Evolutionary conservation across 2,797 vertebrate genomes (phyloP).

Genomic region (Gallinago stenura): DNA sequence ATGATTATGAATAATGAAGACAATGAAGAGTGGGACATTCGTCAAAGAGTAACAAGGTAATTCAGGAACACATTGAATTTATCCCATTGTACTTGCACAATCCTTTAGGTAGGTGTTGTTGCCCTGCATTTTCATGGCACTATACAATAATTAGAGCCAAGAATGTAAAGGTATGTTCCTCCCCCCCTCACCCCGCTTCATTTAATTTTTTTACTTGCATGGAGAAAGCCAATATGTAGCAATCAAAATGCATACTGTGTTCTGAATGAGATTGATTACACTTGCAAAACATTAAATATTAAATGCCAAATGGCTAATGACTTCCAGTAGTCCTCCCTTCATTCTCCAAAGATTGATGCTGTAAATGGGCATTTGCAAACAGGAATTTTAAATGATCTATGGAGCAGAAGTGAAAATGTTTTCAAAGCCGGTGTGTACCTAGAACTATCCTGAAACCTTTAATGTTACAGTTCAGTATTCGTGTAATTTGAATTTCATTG

Average conservation of each 20-base stretch:
- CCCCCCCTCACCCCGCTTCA: neutral
- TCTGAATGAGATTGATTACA: constrained; percentile 34
- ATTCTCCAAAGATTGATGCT: constrained; percentile 18
- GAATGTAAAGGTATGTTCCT: neutral
- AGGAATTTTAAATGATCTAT: neutral
- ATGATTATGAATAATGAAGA: constrained; percentile 72
- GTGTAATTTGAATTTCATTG: constrained; percentile 28
- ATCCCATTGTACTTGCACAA: neutral
- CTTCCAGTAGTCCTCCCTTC: constrained; percentile 26
- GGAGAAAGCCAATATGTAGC: constrained; percentile 10
- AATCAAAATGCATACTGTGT: neutral
- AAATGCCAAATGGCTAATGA: constrained; percentile 46
- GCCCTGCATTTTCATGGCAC: neutral
- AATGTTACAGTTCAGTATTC: neutral
- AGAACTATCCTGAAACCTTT: constrained; percentile 18
- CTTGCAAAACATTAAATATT: constrained; percentile 60
- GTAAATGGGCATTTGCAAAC: constrained; percentile 4
- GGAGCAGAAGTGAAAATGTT: neutral
- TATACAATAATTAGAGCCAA: neutral
- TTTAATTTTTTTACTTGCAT: neutral
- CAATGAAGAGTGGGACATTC: constrained; percentile 65
- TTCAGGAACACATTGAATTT: neutral
- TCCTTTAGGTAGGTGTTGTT: constrained; percentile 21
- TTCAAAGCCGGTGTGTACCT: constrained; percentile 8
- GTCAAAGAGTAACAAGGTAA: constrained; percentile 77